Evolutionary conservation across 2,797 vertebrate genomes (phyloP), one percentile per base, ranked within the genome.

Genomic region (Aythya fuligula): DNA sequence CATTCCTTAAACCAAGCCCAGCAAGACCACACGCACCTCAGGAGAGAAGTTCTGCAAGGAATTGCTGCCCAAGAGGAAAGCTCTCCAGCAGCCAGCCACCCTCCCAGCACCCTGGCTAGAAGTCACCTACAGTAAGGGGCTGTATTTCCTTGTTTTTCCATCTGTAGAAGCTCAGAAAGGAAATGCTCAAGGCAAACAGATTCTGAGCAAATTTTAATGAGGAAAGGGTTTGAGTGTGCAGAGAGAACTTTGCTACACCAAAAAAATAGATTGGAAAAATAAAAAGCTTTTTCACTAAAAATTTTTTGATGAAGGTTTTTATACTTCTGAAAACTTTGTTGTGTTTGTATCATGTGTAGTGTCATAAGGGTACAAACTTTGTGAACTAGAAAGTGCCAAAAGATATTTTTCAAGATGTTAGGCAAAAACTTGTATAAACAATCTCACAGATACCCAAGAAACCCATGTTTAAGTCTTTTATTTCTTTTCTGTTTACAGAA

Each of bases 111-210:
- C 80, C 16, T 0, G 3, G 45, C 69, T 95, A 74, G 62, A 93
- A 28, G 49, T 90, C 60, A 90, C 87, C 77, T 84, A 71, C 71
- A 85, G 60, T 56, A 75, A 91, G 81, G 62, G 75, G 19, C 56
- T 90, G 36, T 62, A 76, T 78, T 86, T 89, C 62, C 47, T 86
- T 62, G 65, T 54, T 47, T 85, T 85, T 43, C 39, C 73, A 86
- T 84, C 79, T 84, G 73, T 75, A 90, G 45, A 93, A 75, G 27
- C 54, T 83, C 64, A 72, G 80, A 95, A 87, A 96, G 79, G 70
- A 94, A 88, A 94, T 58, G 5, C 92, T 69, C 71, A 87, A 41
- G 38, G 21, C 25, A n/a, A 80, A 80, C 32, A 41, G 53, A 91
- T 61, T 94, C 54, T 1, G 13, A 54, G 45, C 62, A 90, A 62